These are phyloP conservation scores for Caenorhabditis brenneri DNA, from an alignment of 1,140 invertebrate genomes.

Conservation along the genomic window DNA sequence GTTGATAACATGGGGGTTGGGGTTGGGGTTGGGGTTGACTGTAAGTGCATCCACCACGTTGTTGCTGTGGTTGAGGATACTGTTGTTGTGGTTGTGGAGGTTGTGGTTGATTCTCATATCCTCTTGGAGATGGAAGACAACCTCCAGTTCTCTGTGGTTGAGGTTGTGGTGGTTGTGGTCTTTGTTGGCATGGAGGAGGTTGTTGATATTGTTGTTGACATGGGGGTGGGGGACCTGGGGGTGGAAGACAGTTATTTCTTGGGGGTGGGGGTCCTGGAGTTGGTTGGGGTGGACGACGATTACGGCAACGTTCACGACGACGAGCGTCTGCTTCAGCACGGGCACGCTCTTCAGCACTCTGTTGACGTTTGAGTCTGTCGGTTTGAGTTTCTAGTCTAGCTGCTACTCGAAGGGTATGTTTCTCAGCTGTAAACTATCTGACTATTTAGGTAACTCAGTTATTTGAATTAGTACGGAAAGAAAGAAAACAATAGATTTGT, in stretches of 20 bases:
- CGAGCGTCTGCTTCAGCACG: constrained; percentile 28
- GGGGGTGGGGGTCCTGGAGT: constrained; percentile 33
- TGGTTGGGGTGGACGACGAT: constrained; percentile 17
- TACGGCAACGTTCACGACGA: constrained; percentile 13
- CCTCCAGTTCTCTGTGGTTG: constrained; percentile 12
- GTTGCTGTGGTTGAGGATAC: background rate
- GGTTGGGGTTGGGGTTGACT: constrained; percentile 18
- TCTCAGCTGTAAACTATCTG: constrained; percentile 32
- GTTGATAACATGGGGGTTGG: constrained; percentile 24
- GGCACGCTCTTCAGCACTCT: constrained; percentile 14
- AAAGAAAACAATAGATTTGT: background rate
- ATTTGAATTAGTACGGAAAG: background rate
- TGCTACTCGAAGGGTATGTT: constrained; percentile 42
- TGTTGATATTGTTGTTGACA: background rate
- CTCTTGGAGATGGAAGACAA: constrained; percentile 33
- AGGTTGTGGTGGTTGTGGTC: background rate
- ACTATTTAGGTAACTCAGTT: constrained; percentile 29
- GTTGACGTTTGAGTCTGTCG: constrained; percentile 25
- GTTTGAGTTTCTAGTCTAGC: constrained; percentile 40
- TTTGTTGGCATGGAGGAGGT: constrained; percentile 21
- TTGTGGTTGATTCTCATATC: constrained; percentile 25
- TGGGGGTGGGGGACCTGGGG: constrained; percentile 6
- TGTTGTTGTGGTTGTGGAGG: constrained; percentile 4
- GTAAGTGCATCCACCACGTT: constrained; percentile 28
- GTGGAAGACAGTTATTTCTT: constrained; percentile 22